A percentile compares a stretch with the other conserved stretches of the same genome.
Conservation (phyloP, 2,797 vertebrate genomes). For the Fringilla coelebs region DNA sequence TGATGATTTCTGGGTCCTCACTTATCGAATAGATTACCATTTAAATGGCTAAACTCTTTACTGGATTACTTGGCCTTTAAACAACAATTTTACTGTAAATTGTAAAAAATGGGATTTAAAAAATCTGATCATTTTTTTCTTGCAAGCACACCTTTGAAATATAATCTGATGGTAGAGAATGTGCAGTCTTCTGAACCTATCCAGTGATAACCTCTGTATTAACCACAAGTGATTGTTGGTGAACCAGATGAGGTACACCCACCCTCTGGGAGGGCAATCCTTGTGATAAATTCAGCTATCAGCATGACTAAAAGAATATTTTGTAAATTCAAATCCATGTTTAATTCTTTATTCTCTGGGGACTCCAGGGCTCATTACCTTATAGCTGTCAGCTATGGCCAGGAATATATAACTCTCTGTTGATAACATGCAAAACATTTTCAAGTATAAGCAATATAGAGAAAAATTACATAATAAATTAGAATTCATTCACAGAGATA, state of each 20-base stretch:
- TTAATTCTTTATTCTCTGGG: background rate
- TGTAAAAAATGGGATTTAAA: background rate
- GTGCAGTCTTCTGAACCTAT: background rate
- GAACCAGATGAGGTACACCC: background rate
- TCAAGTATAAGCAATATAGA: background rate
- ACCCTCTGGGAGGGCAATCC: background rate
- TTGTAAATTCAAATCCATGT: background rate
- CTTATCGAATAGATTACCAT: background rate
- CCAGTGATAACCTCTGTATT: accelerated
- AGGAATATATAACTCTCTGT: background rate
- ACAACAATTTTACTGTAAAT: background rate
- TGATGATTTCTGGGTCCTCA: background rate
- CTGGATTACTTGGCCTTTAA: background rate
- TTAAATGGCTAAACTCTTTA: background rate
- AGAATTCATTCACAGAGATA: background rate
- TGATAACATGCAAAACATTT: background rate
- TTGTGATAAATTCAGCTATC: background rate
- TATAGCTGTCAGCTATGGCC: background rate
- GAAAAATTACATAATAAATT: background rate
- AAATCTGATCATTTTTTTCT: background rate
- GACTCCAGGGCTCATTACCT: background rate
- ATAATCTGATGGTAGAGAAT: background rate
- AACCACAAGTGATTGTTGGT: background rate
- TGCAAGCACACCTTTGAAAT: background rate
- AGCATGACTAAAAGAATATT: background rate